Evolutionary conservation across 2,888 invertebrate species (phyloP).

Genomic region (Patella depressa): DNA sequence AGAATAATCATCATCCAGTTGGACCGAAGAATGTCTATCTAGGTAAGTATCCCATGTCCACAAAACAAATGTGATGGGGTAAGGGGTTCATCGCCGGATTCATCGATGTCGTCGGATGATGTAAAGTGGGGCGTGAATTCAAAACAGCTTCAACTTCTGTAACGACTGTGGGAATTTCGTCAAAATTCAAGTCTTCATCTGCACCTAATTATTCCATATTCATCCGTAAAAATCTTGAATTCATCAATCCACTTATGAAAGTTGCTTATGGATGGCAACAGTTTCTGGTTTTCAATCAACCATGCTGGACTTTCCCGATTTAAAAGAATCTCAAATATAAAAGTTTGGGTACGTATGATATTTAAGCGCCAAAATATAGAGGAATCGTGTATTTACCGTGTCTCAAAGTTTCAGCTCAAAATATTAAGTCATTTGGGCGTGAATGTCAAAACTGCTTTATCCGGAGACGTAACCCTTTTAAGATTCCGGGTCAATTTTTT

Average conservation of each 20-base stretch:
- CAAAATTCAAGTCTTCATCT: not conserved
- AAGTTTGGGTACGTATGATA: no score
- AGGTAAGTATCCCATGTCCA: constrained; percentile 13
- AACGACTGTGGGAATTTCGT: constrained; percentile 10
- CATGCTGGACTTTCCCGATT: no score
- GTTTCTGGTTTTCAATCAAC: no score
- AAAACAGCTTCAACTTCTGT: constrained; percentile 14
- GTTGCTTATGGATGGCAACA: no score
- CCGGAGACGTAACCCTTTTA: no score
- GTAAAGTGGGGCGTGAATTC: not conserved
- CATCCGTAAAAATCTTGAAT: constrained; percentile 1
- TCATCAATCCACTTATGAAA: not conserved
- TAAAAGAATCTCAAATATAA: no score
- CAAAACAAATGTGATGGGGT: constrained; percentile 19
- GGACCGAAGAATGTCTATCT: not conserved
- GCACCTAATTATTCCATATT: constrained; percentile 3
- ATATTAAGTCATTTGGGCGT: no score
- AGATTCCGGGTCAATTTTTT: no score
- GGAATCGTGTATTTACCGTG: no score
- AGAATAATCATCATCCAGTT: not conserved
- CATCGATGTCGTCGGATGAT: not conserved
- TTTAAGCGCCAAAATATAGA: no score
- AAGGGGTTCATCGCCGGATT: constrained; percentile 15
- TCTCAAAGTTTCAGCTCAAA: no score
- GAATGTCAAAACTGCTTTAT: no score